Conservation (phyloP, 2,888 invertebrate species). For the Serripes groenlandicus region DNA sequence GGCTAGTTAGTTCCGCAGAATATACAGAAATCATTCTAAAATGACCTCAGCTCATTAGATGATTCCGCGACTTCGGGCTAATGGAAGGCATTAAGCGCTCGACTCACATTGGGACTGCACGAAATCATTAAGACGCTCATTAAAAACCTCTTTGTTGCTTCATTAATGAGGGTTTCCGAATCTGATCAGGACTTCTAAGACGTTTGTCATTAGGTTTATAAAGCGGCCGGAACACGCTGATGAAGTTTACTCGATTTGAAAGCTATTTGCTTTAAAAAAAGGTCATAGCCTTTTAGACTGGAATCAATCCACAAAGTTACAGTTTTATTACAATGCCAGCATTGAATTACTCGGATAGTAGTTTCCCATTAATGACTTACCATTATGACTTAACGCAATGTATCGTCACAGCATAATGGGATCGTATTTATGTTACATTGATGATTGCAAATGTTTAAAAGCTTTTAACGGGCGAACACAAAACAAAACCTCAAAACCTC, state of each 20-base stretch:
- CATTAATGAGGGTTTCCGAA: conserved; percentile 66
- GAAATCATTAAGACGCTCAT: conserved; percentile 65
- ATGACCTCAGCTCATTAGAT: conserved; percentile 41
- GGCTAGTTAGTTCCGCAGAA: conserved; percentile 46
- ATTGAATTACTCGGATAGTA: too few species aligned
- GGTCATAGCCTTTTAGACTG: too few species aligned
- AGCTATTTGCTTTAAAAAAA: neutral
- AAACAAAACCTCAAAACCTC: too few species aligned
- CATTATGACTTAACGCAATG: too few species aligned
- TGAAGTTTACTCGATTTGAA: neutral
- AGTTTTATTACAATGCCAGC: too few species aligned
- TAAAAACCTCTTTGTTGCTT: conserved; percentile 64
- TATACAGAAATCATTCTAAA: conserved; percentile 1
- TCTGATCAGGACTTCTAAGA: conserved; percentile 58
- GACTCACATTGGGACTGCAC: conserved; percentile 54
- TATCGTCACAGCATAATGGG: too few species aligned
- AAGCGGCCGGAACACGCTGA: conserved; percentile 39
- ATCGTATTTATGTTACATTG: too few species aligned
- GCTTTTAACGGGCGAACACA: too few species aligned
- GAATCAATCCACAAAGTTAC: too few species aligned
- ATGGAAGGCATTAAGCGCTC: conserved; percentile 56
- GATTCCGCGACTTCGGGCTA: conserved; percentile 55
- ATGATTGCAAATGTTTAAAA: too few species aligned
- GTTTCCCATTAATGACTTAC: too few species aligned
- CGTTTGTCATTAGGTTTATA: conserved; percentile 53